These are phyloP conservation scores for Portevinia maculata DNA, from an alignment of 2,888 invertebrate species.

Conservation along the genomic window DNA sequence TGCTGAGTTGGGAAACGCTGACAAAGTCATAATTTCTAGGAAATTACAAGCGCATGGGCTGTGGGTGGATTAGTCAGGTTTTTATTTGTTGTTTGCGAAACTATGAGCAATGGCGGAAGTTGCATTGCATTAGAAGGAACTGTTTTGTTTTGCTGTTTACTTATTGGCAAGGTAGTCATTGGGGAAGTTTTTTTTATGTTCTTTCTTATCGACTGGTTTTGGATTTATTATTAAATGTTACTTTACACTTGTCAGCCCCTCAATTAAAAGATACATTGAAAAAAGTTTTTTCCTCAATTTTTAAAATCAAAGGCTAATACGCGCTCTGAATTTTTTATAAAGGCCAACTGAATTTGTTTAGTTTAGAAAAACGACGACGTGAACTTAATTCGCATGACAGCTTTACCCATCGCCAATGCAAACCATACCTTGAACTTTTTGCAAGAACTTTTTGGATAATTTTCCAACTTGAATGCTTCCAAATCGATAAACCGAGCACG, in stretches of 20 bases:
- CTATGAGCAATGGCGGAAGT: slow-evolving; percentile 64
- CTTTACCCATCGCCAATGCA: not conserved
- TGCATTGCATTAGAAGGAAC: slow-evolving; percentile 4
- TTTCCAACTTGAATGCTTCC: not conserved
- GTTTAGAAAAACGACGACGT: not conserved
- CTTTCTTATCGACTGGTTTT: slow-evolving; percentile 42
- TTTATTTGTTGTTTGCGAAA: slow-evolving; percentile 20
- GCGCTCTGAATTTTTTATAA: too few species aligned
- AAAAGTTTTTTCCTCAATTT: too few species aligned
- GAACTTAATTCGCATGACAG: not conserved
- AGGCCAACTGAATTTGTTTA: not conserved
- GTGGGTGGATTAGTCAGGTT: slow-evolving; percentile 50
- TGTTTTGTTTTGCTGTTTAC: too few species aligned
- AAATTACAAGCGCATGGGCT: slow-evolving; percentile 33
- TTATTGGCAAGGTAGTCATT: slow-evolving; percentile 4
- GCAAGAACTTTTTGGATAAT: not conserved
- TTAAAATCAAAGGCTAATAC: too few species aligned
- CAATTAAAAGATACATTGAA: too few species aligned
- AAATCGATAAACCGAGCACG: slow-evolving; percentile 64
- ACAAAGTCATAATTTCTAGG: slow-evolving; percentile 63
- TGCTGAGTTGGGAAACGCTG: slow-evolving; percentile 2
- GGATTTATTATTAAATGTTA: slow-evolving; percentile 8
- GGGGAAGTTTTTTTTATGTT: slow-evolving; percentile 40
- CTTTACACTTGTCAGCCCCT: too few species aligned
- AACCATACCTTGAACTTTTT: not conserved